These are phyloP conservation scores for Antennarius striatus DNA, from an alignment of 2,113 vertebrate genomes.

Conservation along the genomic window DNA sequence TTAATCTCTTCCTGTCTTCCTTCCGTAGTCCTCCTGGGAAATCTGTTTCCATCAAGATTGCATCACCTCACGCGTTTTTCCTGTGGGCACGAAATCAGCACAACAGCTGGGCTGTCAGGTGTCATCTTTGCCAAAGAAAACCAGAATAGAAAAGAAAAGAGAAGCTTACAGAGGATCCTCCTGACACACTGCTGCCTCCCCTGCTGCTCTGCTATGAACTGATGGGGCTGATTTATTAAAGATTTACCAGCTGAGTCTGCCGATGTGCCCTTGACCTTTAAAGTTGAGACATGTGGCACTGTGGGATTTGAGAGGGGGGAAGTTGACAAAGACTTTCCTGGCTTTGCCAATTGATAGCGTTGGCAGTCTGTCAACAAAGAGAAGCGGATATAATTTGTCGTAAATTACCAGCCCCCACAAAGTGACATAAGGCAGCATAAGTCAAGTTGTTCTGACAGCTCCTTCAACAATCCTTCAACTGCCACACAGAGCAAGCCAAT, in stretches of 20 bases:
- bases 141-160: slow-evolving; percentile 36
- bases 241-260: slow-evolving; percentile 52
- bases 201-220: slow-evolving; percentile 46
- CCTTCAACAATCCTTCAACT: background rate
- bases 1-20: background rate
- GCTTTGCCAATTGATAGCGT: slow-evolving; percentile 40
- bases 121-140: slow-evolving; percentile 26
- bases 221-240: slow-evolving; percentile 66
- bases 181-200: slow-evolving; percentile 38
- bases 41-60: slow-evolving; percentile 46
- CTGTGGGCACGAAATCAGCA: slow-evolving; percentile 33
- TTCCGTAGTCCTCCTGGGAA: slow-evolving; percentile 17
- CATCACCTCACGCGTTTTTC: slow-evolving; percentile 54
- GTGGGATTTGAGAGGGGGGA: slow-evolving; percentile 14
- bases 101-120: slow-evolving; percentile 67
- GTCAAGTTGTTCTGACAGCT: slow-evolving; percentile 56
- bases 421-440: slow-evolving; percentile 16
- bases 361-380: slow-evolving; percentile 56
- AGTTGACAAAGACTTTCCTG: slow-evolving; percentile 47
- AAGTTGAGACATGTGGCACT: slow-evolving; percentile 8
- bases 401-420: slow-evolving; percentile 59
- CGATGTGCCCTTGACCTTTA: slow-evolving; percentile 56
- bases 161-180: slow-evolving; percentile 45
- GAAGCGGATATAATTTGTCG: slow-evolving; percentile 62
- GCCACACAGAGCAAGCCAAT: slow-evolving; percentile 25